These are phyloP conservation scores for Drosophila murphyi DNA, from an alignment of 1,140 invertebrate genomes.

Conservation along the genomic window DNA sequence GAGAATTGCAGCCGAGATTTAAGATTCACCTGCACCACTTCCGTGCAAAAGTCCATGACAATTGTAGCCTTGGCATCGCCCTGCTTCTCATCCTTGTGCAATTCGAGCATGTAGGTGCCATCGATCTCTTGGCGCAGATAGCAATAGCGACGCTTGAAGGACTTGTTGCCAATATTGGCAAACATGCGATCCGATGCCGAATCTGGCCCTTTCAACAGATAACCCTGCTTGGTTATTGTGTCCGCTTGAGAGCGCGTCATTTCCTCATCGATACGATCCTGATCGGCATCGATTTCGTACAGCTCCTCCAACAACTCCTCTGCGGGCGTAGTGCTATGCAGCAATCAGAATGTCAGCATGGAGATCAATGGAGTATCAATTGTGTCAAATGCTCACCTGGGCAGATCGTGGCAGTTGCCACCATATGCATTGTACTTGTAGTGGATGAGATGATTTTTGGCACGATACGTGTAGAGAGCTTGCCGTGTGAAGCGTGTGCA, in stretches of 20 bases:
- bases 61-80: constrained; percentile 95
- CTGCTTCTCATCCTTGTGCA: constrained; percentile 97
- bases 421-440: constrained; percentile 95
- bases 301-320: constrained; percentile 91
- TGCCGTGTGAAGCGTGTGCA: constrained; percentile 92
- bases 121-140: constrained; percentile 94
- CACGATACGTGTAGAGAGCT: constrained; percentile 93
- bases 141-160: constrained; percentile 96
- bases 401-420: constrained; percentile 92
- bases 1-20: neutral
- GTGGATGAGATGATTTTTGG: constrained; percentile 94
- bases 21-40: constrained; percentile 90
- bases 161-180: constrained; percentile 93
- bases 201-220: constrained; percentile 95
- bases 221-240: constrained; percentile 94
- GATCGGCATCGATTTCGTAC: constrained; percentile 94
- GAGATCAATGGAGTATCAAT: neutral
- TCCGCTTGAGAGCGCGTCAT: constrained; percentile 87
- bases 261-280: constrained; percentile 92
- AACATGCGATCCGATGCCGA: constrained; percentile 93
- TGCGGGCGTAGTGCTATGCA: constrained; percentile 57
- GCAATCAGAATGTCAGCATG: neutral
- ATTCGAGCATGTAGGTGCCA: constrained; percentile 94
- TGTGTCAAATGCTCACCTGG: constrained; percentile 86
- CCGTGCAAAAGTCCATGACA: constrained; percentile 96